Evolutionary conservation across 2,888 invertebrate species (phyloP).

Genomic region (Drosophila gaucha): DNA sequence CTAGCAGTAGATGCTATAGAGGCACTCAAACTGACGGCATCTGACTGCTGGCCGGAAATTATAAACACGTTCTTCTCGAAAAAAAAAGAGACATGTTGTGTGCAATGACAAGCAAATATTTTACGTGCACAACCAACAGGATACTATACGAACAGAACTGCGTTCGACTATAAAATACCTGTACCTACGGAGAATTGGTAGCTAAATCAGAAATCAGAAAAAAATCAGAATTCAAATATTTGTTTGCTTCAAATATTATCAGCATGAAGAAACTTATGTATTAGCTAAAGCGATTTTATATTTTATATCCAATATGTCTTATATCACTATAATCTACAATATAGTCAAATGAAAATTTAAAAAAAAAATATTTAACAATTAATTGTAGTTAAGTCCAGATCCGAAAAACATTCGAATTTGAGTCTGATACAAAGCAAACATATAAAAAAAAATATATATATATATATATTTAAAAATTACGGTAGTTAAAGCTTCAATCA

Average conservation of each 20-base stretch:
- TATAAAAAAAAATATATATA: too few relatives aligned
- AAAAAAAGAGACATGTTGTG: conserved; percentile 46
- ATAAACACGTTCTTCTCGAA: conserved; percentile 65
- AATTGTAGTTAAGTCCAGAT: too few relatives aligned
- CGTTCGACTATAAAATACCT: conserved; percentile 28
- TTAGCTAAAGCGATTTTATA: not conserved
- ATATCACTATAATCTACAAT: too few relatives aligned
- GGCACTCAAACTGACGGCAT: conserved; percentile 20
- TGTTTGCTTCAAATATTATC: not conserved
- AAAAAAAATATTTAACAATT: too few relatives aligned
- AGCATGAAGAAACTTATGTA: not conserved
- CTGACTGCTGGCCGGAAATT: conserved; percentile 53
- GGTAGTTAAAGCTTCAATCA: too few relatives aligned
- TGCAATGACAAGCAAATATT: conserved; percentile 78
- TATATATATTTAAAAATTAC: too few relatives aligned
- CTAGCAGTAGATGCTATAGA: conserved; percentile 1
- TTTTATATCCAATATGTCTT: too few relatives aligned
- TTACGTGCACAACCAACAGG: conserved; percentile 67
- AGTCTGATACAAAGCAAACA: too few relatives aligned
- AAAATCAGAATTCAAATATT: not conserved
- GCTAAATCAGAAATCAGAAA: not conserved
- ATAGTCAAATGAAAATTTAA: too few relatives aligned
- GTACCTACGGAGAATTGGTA: not conserved
- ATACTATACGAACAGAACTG: conserved; percentile 12
- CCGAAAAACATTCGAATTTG: too few relatives aligned